Evolutionary conservation across 2,113 vertebrate genomes (phyloP), one percentile per base, ranked within the genome.

Genomic region (Sander vitreus): DNA sequence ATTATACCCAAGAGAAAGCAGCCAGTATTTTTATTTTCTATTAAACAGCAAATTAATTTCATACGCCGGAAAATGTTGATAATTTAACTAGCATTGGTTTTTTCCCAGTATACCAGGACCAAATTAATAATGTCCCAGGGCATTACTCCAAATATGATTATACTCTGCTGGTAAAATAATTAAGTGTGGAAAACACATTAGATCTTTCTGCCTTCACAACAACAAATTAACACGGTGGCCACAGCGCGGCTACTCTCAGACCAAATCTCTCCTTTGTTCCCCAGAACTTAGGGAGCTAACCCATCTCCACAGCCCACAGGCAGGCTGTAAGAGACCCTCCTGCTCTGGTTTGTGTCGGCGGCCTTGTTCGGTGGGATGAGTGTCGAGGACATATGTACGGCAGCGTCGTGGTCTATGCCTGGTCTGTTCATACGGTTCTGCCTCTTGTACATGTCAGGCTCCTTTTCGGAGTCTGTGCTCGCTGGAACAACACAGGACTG

Each of bases 31-130:
- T 8, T 75, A 63, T 84, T 81, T 89, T 78, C 76, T 80, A 83
- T 90, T 87, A 89, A 80, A 84, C 48, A 59, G 73, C 12, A 81
- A 89, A 89, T 89, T 72, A 73, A 89, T 84, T 86, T 84, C 3
- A 74, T 78, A 65, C 1, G 10, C 48, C 12, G 6, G 5, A 54
- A 83, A 85, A 73, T 69, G 54, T 72, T 85, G 63, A 71, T 84
- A 63, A 78, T 82, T 85, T 78, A 84, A 78, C 73, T 54, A 55
- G 70, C 54, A 76, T 79, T 83, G 53, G 64, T 66, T 71, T 5
- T 21, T 60, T 71, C 25, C 57, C 55, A 76, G 73, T 76, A 74
- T 60, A 83, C 69, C 66, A 83, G 73, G 53, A 84, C 75, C 47
- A 72, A 12, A 84, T 85, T 45, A 55, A 79, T 78, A 57, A 76